phyloP scores from a whole-genome alignment of 2,113 vertebrate species.

The Peucedramus taeniatus region DNA sequence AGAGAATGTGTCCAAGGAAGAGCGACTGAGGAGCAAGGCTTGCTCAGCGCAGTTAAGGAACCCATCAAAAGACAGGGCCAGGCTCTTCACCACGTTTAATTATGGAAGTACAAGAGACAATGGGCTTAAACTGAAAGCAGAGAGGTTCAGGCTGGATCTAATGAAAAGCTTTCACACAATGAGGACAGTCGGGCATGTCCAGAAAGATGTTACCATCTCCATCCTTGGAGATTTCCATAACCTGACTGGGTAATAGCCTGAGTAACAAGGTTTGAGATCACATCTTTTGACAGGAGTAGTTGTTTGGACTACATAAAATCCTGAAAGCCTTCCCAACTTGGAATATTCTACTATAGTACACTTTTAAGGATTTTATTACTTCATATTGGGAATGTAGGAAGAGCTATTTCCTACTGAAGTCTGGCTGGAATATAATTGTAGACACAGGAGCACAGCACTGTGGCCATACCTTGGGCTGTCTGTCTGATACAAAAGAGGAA shows the following conservation, averaged over 20 bases:
- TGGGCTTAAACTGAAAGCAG: not conserved
- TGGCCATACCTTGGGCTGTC: not conserved
- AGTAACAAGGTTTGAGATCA: not conserved
- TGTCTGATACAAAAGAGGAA: not conserved
- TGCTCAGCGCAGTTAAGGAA: not conserved
- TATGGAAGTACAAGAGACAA: not conserved
- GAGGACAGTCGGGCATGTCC: not conserved
- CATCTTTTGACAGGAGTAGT: not conserved
- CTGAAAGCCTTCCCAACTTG: not conserved
- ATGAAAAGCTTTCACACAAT: not conserved
- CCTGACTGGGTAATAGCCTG: not conserved
- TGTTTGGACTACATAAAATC: not conserved
- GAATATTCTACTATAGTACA: not conserved
- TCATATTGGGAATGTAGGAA: not conserved
- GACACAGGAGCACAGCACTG: not conserved
- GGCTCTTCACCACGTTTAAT: not conserved
- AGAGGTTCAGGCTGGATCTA: not conserved
- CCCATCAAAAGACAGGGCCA: not conserved
- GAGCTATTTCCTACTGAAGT: not conserved
- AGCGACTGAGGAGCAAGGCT: not conserved
- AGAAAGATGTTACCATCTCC: not conserved
- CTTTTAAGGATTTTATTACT: not conserved
- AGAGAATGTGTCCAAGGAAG: not conserved
- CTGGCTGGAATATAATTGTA: not conserved
- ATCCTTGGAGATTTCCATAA: not conserved